phyloP scores from a whole-genome alignment of 2,113 vertebrate genomes.

The Pachyramphus minor region DNA sequence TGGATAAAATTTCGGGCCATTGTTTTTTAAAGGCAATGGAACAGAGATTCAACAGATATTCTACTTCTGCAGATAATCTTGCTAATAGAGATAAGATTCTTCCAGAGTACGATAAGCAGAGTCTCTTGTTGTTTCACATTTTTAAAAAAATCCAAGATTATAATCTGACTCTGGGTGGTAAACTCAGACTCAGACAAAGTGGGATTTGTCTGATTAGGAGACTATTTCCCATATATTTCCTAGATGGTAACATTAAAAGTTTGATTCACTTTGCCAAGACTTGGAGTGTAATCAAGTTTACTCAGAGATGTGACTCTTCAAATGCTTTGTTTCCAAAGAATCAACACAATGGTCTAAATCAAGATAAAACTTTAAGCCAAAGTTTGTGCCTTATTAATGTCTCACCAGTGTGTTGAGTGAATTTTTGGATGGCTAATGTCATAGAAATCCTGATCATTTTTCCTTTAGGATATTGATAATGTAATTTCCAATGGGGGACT shows the following conservation, averaged over 20 bases:
- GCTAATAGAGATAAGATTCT: not conserved
- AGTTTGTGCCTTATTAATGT: not conserved
- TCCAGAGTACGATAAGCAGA: not conserved
- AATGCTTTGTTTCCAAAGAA: not conserved
- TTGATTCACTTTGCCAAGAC: not conserved
- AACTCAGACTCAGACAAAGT: not conserved
- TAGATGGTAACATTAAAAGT: not conserved
- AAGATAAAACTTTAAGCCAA: not conserved
- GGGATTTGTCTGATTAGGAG: too few species aligned
- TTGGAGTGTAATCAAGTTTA: not conserved
- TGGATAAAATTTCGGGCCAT: not conserved
- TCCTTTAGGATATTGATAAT: not conserved
- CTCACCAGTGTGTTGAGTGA: not conserved
- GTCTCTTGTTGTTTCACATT: not conserved
- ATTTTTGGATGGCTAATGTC: not conserved
- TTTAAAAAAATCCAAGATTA: not conserved
- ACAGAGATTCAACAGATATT: not conserved
- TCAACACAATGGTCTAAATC: not conserved
- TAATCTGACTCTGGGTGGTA: not conserved
- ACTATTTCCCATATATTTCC: not conserved
- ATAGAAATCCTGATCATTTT: not conserved
- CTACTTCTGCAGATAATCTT: not conserved
- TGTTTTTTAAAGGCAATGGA: not conserved
- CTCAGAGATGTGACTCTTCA: not conserved
- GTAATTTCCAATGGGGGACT: rapidly evolving